These are phyloP conservation scores for Ceratina australensis DNA, from an alignment of 1,140 invertebrate species.

Conservation along the genomic window DNA sequence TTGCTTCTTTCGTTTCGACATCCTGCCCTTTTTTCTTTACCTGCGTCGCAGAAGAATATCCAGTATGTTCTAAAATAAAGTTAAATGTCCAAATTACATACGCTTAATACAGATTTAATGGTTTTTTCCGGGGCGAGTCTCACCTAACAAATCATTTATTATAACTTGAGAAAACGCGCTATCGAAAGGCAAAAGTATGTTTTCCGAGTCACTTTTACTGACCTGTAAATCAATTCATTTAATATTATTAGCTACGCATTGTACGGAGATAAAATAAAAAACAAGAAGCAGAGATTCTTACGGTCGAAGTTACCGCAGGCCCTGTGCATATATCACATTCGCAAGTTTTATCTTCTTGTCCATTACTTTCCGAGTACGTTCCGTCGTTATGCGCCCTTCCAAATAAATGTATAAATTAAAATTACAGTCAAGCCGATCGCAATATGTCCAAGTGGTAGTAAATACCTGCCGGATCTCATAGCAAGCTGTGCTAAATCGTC, in stretches of 20 bases:
- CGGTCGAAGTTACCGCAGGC: constrained; percentile 11
- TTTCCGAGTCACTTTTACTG: constrained; percentile 37
- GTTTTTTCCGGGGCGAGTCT: constrained; percentile 30
- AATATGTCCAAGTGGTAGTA: not conserved
- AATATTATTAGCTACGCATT: not conserved
- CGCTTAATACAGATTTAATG: not conserved
- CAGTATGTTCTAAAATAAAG: constrained; percentile 34
- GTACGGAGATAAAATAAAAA: not conserved
- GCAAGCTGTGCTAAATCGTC: constrained; percentile 58
- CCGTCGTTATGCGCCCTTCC: constrained; percentile 23
- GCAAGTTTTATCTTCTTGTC: constrained; percentile 46
- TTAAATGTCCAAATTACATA: not conserved
- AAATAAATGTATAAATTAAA: not conserved
- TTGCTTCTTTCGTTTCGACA: constrained; percentile 23
- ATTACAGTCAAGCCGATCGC: not conserved
- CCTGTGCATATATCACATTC: constrained; percentile 45
- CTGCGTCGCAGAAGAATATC: constrained; percentile 33
- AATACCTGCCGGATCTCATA: constrained; percentile 49
- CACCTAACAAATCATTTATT: constrained; percentile 60
- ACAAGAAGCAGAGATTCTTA: constrained; percentile 29
- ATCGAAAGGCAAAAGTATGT: constrained; percentile 21
- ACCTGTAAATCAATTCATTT: constrained; percentile 30
- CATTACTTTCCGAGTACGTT: constrained; percentile 10
- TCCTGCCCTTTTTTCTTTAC: constrained; percentile 36
- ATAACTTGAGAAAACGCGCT: constrained; percentile 43